phyloP scores from a whole-genome alignment of 2,113 vertebrate species.

The Festucalex cinctus region DNA sequence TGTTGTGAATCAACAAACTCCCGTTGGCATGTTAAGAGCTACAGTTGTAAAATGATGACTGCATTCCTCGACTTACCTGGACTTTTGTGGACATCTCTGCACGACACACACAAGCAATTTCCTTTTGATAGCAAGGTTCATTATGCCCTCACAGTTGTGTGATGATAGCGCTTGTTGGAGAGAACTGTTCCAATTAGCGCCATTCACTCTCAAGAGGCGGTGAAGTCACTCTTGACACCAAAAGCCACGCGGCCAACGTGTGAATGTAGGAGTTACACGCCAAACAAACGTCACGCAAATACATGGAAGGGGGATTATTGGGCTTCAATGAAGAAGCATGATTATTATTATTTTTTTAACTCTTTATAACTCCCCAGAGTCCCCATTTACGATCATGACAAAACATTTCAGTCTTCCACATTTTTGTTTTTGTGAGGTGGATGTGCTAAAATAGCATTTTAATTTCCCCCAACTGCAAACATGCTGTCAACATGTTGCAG shows the following conservation, averaged over 20 bases:
- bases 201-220: conserved; percentile 62
- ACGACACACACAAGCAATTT: conserved; percentile 70
- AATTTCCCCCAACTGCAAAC: conserved; percentile 16
- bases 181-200: conserved; percentile 68
- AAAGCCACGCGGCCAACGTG: conserved; percentile 62
- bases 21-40: conserved; percentile 26
- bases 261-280: conserved; percentile 56
- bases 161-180: conserved; percentile 50
- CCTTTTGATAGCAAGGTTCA: conserved; percentile 81
- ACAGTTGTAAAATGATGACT: conserved; percentile 38
- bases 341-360: conserved; percentile 46
- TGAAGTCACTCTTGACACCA: conserved; percentile 64
- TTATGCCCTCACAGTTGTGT: conserved; percentile 62
- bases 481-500: conserved; percentile 19
- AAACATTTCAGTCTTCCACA: conserved; percentile 41
- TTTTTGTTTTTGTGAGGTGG: conserved; percentile 19
- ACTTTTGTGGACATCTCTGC: conserved; percentile 72
- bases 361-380: conserved; percentile 43
- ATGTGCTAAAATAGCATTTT: conserved; percentile 4
- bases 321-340: conserved; percentile 24
- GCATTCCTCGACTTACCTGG: conserved; percentile 7
- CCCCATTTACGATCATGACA: conserved; percentile 40
- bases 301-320: conserved; percentile 31
- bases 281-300: conserved; percentile 39
- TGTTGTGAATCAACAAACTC: neutral